A percentile compares a stretch with the other conserved stretches of the same genome.
Evolutionary conservation across 2,113 vertebrate genomes (phyloP).

Genomic region (Asarcornis scutulata): DNA sequence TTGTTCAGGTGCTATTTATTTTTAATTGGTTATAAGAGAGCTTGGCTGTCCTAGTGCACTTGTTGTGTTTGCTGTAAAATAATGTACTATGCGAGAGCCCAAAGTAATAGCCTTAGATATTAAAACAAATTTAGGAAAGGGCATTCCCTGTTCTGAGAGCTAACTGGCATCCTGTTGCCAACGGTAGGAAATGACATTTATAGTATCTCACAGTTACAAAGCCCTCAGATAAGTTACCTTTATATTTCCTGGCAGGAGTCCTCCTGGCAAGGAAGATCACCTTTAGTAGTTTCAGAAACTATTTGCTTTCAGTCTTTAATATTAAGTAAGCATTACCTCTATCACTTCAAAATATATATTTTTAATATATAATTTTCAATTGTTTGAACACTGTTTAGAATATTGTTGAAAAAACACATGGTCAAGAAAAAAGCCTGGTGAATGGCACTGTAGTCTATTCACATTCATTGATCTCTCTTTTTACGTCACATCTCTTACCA

Average conservation of each 20-base stretch:
- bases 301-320: neutral
- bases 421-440: neutral
- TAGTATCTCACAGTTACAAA: neutral
- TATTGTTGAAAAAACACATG: neutral
- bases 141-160: neutral
- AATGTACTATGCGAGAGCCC: neutral
- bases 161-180: neutral
- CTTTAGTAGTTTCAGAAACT: neutral
- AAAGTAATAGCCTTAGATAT: neutral
- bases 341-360: neutral
- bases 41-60: neutral
- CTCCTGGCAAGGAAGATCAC: neutral
- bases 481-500: neutral
- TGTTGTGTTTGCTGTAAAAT: constrained; percentile 12
- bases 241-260: neutral
- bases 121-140: constrained; percentile 42
- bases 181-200: constrained; percentile 29
- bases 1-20: constrained; percentile 71
- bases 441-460: neutral
- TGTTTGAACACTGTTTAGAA: neutral
- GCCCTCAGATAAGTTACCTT: neutral
- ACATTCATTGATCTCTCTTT: neutral
- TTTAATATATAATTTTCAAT: neutral
- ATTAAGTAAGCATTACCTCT: neutral
- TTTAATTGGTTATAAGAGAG: constrained; percentile 67